Conservation (phyloP, 2,113 vertebrate genomes). For the Lepus timidus region DNA sequence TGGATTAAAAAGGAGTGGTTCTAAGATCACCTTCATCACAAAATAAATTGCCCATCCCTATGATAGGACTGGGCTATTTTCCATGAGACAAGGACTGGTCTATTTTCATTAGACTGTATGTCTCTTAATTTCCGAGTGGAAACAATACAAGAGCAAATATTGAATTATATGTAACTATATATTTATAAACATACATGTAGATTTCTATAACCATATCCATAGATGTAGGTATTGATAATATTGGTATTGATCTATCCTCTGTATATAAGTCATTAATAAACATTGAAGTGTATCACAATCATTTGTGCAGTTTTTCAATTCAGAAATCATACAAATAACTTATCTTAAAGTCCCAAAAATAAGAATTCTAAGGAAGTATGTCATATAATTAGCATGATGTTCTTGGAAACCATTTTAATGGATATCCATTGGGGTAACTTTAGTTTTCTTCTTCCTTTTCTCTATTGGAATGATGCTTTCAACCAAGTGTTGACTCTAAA, state of each 20-base stretch:
- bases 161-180: neutral
- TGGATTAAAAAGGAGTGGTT: slow-evolving; percentile 41
- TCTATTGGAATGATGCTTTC: neutral
- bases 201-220: neutral
- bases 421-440: neutral
- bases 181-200: neutral
- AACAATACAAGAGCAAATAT: slow-evolving; percentile 16
- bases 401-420: neutral
- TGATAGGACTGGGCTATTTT: slow-evolving; percentile 41
- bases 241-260: neutral
- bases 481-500: neutral
- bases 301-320: neutral
- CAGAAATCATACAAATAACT: neutral
- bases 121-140: neutral
- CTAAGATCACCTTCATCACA: neutral
- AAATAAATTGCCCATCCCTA: slow-evolving; percentile 11
- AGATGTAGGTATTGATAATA: neutral
- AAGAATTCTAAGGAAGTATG: neutral
- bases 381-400: neutral
- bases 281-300: neutral
- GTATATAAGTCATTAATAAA: neutral
- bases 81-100: neutral
- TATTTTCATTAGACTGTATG: neutral
- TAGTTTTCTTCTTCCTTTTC: neutral
- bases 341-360: neutral